A percentile compares a stretch with the other conserved stretches of the same genome.
These are phyloP conservation scores for Glaucopsyche alexis DNA, from an alignment of 2,888 invertebrate species.

Conservation along the genomic window DNA sequence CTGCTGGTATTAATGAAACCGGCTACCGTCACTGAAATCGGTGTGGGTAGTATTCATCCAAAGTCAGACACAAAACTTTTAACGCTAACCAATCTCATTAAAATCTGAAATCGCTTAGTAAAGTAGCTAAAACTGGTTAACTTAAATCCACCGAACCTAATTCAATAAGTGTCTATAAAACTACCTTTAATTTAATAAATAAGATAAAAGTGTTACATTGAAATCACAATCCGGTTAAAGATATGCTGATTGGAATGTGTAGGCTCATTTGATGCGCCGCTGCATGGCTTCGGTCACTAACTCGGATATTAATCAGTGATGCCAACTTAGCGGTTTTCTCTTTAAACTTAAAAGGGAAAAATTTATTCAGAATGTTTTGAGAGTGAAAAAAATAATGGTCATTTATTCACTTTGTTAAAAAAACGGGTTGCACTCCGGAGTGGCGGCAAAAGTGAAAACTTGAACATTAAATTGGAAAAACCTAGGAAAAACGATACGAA, in stretches of 20 bases:
- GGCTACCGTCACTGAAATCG: too few species aligned
- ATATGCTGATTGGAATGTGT: conserved; percentile 13
- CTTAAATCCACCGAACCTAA: not conserved
- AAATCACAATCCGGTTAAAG: conserved; percentile 4
- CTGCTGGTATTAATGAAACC: too few species aligned
- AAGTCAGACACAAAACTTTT: too few species aligned
- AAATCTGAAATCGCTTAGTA: not conserved
- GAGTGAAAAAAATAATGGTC: not conserved
- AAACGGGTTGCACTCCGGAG: too few species aligned
- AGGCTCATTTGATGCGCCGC: conserved; percentile 15
- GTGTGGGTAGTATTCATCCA: too few species aligned
- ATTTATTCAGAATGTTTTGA: too few species aligned
- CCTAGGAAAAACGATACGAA: too few species aligned
- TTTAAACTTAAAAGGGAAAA: not conserved
- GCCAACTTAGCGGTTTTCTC: not conserved
- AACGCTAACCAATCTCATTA: too few species aligned
- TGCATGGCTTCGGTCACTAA: conserved; percentile 17
- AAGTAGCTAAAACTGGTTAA: not conserved
- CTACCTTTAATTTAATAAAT: conserved; percentile 1
- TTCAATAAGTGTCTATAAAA: not conserved
- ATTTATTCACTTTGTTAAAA: not conserved
- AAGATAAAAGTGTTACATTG: conserved; percentile 2
- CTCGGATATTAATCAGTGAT: conserved; percentile 5
- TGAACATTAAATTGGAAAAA: too few species aligned
- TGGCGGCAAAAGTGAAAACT: too few species aligned